These are phyloP conservation scores for Dunckerocampus dactyliophorus DNA, from an alignment of 2,113 vertebrate species.

Conservation along the genomic window DNA sequence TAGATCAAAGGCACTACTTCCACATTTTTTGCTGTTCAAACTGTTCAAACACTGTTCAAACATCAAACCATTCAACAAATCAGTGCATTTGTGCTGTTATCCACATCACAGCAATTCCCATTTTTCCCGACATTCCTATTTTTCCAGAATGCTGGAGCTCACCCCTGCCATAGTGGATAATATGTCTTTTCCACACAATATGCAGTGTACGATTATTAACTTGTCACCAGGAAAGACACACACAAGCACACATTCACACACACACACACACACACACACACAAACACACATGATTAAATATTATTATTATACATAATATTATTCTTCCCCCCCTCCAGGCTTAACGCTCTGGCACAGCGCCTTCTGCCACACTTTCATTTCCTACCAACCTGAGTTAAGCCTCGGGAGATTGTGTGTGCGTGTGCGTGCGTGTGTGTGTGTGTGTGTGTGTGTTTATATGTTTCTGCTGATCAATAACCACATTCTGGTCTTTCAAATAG, in stretches of 20 bases:
- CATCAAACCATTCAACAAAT: no score
- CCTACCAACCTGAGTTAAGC: constrained; percentile 35
- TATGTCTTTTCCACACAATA: no score
- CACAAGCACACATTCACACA: constrained; percentile 6
- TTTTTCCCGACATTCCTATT: no score
- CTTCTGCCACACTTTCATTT: constrained; percentile 29
- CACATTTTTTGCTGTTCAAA: no score
- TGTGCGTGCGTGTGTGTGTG: constrained; percentile 9
- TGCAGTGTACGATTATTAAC: background rate
- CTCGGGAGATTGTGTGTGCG: constrained; percentile 14
- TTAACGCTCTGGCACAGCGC: constrained; percentile 33
- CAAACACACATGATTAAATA: constrained; percentile 4
- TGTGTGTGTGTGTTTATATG: background rate
- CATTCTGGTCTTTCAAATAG: no score
- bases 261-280: constrained; percentile 19
- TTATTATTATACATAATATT: constrained; percentile 6
- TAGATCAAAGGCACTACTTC: no score
- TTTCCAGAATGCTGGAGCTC: no score
- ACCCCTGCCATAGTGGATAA: no score
- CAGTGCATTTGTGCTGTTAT: no score
- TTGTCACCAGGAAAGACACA: constrained; percentile 14
- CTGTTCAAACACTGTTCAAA: no score
- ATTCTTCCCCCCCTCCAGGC: constrained; percentile 19
- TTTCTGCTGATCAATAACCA: constrained; percentile 1
- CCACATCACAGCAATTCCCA: no score